Percentiles rank a stretch among this genome's conserved stretches.
Evolutionary conservation across 2,888 invertebrate genomes (phyloP).

Genomic region (Chaetogeoica ovagalla): DNA sequence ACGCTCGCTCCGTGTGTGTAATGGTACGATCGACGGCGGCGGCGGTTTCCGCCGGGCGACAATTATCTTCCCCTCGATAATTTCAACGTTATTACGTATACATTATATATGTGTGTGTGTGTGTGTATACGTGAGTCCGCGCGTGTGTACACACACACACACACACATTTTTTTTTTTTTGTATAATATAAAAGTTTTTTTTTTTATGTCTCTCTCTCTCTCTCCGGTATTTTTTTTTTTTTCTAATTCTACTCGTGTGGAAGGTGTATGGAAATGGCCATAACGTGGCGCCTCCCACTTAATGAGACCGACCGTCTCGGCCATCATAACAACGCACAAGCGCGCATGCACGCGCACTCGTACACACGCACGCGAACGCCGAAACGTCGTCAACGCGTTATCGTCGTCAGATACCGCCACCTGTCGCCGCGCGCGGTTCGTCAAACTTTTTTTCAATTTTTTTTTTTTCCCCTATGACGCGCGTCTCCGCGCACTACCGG

Average conservation of each 20-base stretch:
- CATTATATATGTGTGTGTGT: constrained; percentile 13
- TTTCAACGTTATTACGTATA: constrained; percentile 51
- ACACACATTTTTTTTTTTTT: not conserved
- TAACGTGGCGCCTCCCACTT: constrained; percentile 52
- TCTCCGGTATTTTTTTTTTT: constrained; percentile 23
- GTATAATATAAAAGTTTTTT: constrained; percentile 7
- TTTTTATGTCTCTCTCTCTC: not conserved
- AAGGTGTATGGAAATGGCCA: constrained; percentile 53
- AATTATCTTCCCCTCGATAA: constrained; percentile 53
- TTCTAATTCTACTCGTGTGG: constrained; percentile 18
- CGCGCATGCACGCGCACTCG: not conserved
- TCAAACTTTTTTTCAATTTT: not conserved
- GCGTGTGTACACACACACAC: not conserved
- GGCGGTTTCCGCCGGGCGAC: constrained; percentile 52
- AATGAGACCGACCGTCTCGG: constrained; percentile 51
- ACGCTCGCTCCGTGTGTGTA: not conserved
- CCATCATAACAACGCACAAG: constrained; percentile 39
- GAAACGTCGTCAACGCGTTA: not conserved
- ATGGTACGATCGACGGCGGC: constrained; percentile 9
- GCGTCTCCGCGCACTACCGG: no score
- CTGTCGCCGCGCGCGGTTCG: not conserved
- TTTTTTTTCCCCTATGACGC: no score
- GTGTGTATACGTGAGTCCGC: not conserved
- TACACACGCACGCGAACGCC: not conserved
- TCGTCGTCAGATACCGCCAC: constrained; percentile 48